phyloP scores from a whole-genome alignment of 2,888 invertebrate genomes.

The Lasius fuliginosus region DNA sequence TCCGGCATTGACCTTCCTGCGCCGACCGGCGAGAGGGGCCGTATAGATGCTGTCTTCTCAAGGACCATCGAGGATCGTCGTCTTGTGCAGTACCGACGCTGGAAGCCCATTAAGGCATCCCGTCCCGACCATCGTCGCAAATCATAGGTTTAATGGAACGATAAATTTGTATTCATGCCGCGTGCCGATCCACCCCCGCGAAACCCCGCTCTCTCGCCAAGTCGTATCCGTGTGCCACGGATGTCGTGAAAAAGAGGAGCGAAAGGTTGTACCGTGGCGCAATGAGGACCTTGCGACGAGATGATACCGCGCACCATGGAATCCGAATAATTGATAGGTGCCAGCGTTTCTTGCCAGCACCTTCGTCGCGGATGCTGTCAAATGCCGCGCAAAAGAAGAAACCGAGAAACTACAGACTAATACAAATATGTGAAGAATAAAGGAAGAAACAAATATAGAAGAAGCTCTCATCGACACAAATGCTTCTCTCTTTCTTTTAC shows the following conservation, averaged over 20 bases:
- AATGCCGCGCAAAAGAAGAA: not conserved
- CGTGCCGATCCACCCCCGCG: conserved; percentile 43
- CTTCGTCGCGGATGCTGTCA: not conserved
- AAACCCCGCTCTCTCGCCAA: conserved; percentile 24
- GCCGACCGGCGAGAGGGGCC: conserved; percentile 47
- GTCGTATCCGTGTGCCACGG: not conserved
- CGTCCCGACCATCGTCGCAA: conserved; percentile 64
- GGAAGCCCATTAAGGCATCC: conserved; percentile 69
- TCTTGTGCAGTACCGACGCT: conserved; percentile 65
- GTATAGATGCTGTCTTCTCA: conserved; percentile 50
- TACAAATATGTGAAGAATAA: not conserved
- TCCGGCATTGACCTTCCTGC: conserved; percentile 66
- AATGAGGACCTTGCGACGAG: not conserved
- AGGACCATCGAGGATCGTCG: conserved; percentile 58
- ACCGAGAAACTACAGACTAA: not conserved
- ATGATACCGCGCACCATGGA: conserved; percentile 8
- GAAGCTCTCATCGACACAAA: not conserved
- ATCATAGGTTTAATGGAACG: conserved; percentile 74
- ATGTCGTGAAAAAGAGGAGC: conserved; percentile 16
- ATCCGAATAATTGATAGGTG: conserved; percentile 51
- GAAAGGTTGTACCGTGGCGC: not conserved
- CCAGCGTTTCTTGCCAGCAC: conserved; percentile 15
- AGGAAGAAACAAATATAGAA: not conserved
- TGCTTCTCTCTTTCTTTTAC: not conserved
- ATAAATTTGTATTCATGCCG: conserved; percentile 72